Base-by-base conservation (phyloP, 2,113 vertebrate genomes). In the Ciconia stormi region DNA sequence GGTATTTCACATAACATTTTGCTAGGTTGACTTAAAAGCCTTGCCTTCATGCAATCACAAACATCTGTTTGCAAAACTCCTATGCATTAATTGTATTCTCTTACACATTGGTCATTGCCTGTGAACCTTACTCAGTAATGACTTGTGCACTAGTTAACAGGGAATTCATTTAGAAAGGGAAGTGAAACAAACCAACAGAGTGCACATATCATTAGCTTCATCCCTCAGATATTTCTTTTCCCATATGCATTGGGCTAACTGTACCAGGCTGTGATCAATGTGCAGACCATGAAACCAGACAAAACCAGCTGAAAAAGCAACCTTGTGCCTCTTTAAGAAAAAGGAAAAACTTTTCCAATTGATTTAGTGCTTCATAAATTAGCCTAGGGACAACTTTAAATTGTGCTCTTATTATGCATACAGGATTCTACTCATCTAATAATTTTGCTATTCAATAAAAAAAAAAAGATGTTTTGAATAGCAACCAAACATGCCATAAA, bases 331-430 rank as follows among this genome's bases (percentile, higher is more conserved):
- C 94, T 96, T 96, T 94, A 89, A 90, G 90, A 95, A 94, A 95
- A 92, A 91, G 87, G 50, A 59, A 94, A 91, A 97, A 91, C 87
- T 96, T 97, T 95, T 92, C 67, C 76, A 84, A 97, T 92, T 97
- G 91, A 98, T 97, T 95, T 95, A 98, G 94, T 98, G 90, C 91
- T 98, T 98, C 92, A 97, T 97, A 96, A 96, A 97, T 97, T 97
- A 98, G 96, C 95, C 95, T 97, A 95, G 95, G 97, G 97, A 98
- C 96, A 98, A 94, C 89, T 98, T 97, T 97, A 97, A 98, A 97
- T 98, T 98, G 94, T 96, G 95, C 61, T 98, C 93, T 98, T 98
- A 90, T 97, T 96, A 98, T 97, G 94, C 93, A 97, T 97, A 97
- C 96, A 97, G 83, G 95, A 96, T 92, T 96, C 97, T 98, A 97